phyloP scores from a whole-genome alignment of 2,113 vertebrate genomes.

The Columbina picui region DNA sequence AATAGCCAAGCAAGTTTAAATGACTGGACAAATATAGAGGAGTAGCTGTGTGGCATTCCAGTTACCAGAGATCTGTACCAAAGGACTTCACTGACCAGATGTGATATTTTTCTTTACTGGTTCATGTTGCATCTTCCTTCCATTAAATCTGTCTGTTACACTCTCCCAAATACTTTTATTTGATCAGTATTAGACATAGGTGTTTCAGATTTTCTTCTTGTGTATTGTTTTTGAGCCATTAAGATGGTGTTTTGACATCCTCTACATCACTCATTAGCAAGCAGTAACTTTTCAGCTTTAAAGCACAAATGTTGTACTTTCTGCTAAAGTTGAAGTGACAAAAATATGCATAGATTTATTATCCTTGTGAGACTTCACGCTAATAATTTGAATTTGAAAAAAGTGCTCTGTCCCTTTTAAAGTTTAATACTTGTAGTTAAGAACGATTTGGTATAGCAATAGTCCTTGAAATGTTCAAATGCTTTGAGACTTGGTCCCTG shows the following conservation, averaged over 20 bases:
- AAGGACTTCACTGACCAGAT: neutral
- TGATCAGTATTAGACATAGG: neutral
- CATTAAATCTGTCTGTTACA: neutral
- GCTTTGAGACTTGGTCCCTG: constrained; percentile 37
- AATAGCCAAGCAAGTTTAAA: neutral
- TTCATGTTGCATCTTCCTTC: neutral
- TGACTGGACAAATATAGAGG: neutral
- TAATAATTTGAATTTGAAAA: constrained; percentile 48
- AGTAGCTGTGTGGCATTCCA: neutral
- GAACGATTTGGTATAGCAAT: constrained; percentile 36
- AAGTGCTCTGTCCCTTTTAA: constrained; percentile 28
- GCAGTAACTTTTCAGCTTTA: constrained; percentile 1
- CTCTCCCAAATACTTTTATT: neutral
- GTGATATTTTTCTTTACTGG: neutral
- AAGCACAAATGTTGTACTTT: constrained; percentile 8
- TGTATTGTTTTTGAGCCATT: neutral
- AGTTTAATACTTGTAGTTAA: constrained; percentile 54
- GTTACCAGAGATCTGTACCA: neutral
- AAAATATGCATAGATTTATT: constrained; percentile 14
- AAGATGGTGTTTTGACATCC: neutral
- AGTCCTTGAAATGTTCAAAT: constrained; percentile 65
- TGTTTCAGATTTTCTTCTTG: neutral
- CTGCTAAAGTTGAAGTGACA: neutral
- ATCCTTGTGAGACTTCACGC: constrained; percentile 27
- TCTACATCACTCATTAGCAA: neutral